phyloP scores from a whole-genome alignment of 2,113 vertebrate species.

The Pica pica region DNA sequence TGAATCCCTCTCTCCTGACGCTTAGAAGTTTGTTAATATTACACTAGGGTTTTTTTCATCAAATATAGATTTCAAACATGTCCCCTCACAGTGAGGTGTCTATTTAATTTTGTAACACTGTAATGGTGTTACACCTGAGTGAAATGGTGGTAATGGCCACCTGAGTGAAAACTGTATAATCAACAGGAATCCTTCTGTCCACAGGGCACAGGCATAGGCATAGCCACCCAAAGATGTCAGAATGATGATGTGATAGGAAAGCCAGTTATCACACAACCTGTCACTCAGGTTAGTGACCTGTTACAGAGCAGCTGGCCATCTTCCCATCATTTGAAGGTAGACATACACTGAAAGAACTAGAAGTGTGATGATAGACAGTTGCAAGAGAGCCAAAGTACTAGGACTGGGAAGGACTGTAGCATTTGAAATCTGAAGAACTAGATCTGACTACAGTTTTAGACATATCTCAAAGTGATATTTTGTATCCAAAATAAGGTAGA shows the following conservation, averaged over 20 bases:
- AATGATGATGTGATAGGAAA: background rate
- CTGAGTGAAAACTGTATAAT: background rate
- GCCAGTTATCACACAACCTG: background rate
- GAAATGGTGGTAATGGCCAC: background rate
- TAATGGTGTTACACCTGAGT: background rate
- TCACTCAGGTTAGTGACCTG: background rate
- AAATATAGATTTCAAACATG: background rate
- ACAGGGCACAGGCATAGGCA: background rate
- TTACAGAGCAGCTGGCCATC: background rate
- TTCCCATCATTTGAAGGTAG: background rate
- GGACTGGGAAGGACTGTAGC: background rate
- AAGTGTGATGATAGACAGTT: background rate
- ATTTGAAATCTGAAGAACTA: background rate
- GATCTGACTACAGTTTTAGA: background rate
- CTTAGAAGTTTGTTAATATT: background rate
- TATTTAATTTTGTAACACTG: background rate
- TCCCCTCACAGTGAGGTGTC: background rate
- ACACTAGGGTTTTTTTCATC: accelerated
- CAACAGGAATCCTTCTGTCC: background rate
- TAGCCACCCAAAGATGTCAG: background rate
- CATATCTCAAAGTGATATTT: background rate
- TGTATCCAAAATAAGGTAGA: background rate
- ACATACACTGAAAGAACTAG: background rate
- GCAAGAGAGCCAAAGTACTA: background rate
- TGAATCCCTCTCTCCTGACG: background rate